Base-by-base conservation (phyloP, 1,140 invertebrate species). In the Ceratoteleas bidentatus region DNA sequence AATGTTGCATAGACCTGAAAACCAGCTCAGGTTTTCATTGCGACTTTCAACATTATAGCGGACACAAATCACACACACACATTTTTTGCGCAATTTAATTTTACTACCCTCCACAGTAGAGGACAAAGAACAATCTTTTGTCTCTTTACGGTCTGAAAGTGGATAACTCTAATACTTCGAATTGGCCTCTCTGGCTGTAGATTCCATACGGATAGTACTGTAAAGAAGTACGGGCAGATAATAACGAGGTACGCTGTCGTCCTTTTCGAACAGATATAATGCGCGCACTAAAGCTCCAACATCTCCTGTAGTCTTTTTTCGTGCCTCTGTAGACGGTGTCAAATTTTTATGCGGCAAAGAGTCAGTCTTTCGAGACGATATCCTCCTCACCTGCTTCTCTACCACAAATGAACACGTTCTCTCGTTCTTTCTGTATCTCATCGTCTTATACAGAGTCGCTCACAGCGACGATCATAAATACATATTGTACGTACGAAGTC, bases 111-210 rank as follows among this genome's bases (percentile, higher is more conserved):
- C 73, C 84, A 86, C 60, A 72, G 73, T 74, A 61, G 74, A 73
- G 62, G 82, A 87, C 70, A 73, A 70, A 57, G 83, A 88, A 86
- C 85, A 85, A 85, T 90, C 85, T 90, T 91, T 91, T 91, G 90
- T 91, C 89, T 90, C 87, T 91, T 91, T 91, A 91, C 89, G 88
- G 87, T 87, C 86, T 86, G 87, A 90, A 91, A 91, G 88, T 91
- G 89, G 88, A 82, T 83, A 81, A 69, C 73, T 84, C 81, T 64
- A 74, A 40, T 84, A 65, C 38, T 61, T 65, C 69, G 60, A 76
- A 81, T 68, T 70, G 72, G 85, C 68, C 76, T 49, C 76, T 68
- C 72, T 73, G 43, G 36, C 70, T 75, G 69, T 56, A 52, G 62
- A 62, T 68, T 72, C 72, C 70, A 61, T 47, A 65, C 81, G 69